These are phyloP conservation scores for Alethe diademata DNA, from an alignment of 2,113 vertebrate genomes.

Conservation along the genomic window DNA sequence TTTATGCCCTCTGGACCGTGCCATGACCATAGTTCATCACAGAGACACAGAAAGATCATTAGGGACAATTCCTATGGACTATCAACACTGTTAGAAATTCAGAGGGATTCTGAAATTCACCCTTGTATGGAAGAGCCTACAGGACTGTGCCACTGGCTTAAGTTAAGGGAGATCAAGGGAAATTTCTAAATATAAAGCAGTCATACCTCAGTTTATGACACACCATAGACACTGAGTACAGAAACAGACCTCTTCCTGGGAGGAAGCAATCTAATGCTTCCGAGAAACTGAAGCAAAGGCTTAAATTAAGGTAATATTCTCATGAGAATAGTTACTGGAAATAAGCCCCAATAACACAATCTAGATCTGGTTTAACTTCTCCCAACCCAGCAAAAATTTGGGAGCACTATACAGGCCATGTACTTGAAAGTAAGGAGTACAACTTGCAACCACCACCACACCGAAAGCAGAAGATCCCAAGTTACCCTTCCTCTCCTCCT, in stretches of 20 bases:
- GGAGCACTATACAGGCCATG: not conserved
- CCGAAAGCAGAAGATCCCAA: not conserved
- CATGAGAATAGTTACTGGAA: not conserved
- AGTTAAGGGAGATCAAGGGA: not conserved
- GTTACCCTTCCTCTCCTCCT: slow-evolving; percentile 94
- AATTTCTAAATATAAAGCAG: not conserved
- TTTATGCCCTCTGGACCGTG: not conserved
- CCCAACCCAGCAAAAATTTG: not conserved
- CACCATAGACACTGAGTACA: not conserved
- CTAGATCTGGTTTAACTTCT: not conserved
- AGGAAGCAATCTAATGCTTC: not conserved
- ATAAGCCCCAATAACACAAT: not conserved
- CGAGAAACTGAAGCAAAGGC: not conserved
- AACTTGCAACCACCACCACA: not conserved
- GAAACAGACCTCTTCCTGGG: not conserved
- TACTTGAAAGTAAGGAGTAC: not conserved
- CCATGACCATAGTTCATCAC: not conserved
- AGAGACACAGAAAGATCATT: not conserved
- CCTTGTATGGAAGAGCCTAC: not conserved
- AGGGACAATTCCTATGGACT: not conserved
- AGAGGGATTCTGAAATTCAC: not conserved
- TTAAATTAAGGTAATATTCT: not conserved
- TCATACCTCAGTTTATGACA: not conserved
- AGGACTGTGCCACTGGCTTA: not conserved
- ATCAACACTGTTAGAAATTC: not conserved